Evolutionary conservation across 2,888 invertebrate genomes (phyloP), one percentile per base, ranked within the genome.

Genomic region (Iselma pallidipennis): DNA sequence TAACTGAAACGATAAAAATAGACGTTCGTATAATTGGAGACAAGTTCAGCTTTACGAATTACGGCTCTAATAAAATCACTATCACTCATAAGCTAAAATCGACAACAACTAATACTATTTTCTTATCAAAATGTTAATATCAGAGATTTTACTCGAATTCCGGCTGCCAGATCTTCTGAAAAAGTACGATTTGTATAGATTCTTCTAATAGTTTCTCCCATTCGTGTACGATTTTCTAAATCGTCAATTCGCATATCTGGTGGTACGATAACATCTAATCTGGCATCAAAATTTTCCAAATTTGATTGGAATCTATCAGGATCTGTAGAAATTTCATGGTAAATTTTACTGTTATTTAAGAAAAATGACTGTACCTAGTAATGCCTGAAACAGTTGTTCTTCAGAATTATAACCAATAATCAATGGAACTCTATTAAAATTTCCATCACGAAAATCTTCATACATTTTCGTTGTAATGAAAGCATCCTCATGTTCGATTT

Each of bases 351-450:
- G n/a, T n/a, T n/a, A n/a, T n/a, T n/a, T n/a, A n/a, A n/a, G n/a
- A n/a, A n/a, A n/a, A n/a, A n/a, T n/a, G n/a, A n/a, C n/a, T n/a
- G n/a, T 14, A 52, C 60, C 21, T 49, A 45, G 4, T 10, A 4
- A 50, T n/a, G n/a, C n/a, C n/a, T n/a, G n/a, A 67, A 49, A 2
- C 49, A 63, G 9, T 21, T 56, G 57, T 58, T 73, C 71, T 54
- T 73, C 72, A 2, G 71, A 68, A 42, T 63, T 70, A 16, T 70
- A 62, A 31, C 74, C 73, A 12, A 72, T 69, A 10, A 74, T 14
- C 28, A 70, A 45, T 2, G 74, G 74, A 25, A 73, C 73, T 37
- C 37, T 62, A 26, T 66, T 67, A 6, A 72, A 65, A n/a, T 63
- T 42, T 21, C 72, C 71, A 12, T 54, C 45, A 25, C 60, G 49